Base-by-base conservation (phyloP, 2,888 invertebrate species). In the Melieria picta region DNA sequence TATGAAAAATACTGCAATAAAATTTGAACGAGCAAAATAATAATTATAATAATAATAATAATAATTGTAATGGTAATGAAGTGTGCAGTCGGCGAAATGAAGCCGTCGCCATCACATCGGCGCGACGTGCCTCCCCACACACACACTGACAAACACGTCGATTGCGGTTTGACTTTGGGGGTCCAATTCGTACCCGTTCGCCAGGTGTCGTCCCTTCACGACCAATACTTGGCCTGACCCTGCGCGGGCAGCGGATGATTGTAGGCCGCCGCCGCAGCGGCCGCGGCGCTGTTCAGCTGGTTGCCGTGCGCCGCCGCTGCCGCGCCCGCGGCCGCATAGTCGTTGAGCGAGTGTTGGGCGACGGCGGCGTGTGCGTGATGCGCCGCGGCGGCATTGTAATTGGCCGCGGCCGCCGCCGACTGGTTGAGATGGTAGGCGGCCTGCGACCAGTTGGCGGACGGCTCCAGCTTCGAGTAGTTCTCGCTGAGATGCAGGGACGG, bases 381-480 rank as follows among this genome's bases (percentile, higher is more conserved):
- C 5, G 85, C 81, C 5, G 84, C 83, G 13, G 83, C 80, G 69
- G 81, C 85, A 73, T 83, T 84, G 68, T 85, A 86, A 72, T 85
- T 84, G 62, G 84, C 85, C 16, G 83, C 84, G 30, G 77, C 78
- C 5, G 84, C 84, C 3, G 85, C 83, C 42, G 85, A 78, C 70
- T 86, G 86, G 73, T 85, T 83, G 66, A 85, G 81, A 74, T 86
- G 85, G 65, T 82, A 84, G 63, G 83, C 87, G 30, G 84, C 83
- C 75, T 86, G 87, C 10, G 84, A 82, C 87, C 87, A 87, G 73
- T 85, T 86, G 16, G 80, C 67, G 7, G 84, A 79, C 73, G 84
- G 81, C 72, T 85, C 84, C 74, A 87, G 77, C 78, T 87, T 87
- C 42, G 84, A 76, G 77, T 87, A 86, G 72, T 83, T 82, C 48